Percentiles rank a stretch among this genome's conserved stretches.
These are phyloP conservation scores for Poeciliopsis paucimaculata DNA, from an alignment of 2,797 vertebrate genomes.

Conservation along the genomic window DNA sequence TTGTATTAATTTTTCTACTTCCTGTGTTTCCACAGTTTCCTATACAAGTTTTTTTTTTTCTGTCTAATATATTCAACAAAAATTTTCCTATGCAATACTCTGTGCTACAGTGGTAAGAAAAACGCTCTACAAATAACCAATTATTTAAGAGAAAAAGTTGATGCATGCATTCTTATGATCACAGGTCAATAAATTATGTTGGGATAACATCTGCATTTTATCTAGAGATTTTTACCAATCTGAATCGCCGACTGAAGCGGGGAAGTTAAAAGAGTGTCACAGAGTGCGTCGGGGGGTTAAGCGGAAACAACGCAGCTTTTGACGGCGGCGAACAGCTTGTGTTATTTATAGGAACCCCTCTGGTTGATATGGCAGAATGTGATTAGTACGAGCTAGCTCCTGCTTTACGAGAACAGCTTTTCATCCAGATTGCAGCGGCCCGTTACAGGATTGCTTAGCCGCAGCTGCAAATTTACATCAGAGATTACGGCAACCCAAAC, in stretches of 20 bases:
- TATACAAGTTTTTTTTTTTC: background rate
- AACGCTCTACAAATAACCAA: background rate
- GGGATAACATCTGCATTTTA: background rate
- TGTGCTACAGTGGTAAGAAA: background rate
- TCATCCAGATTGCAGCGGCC: conserved; percentile 63
- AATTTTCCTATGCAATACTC: background rate
- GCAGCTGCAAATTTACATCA: conserved; percentile 47
- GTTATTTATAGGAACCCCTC: conserved; percentile 72
- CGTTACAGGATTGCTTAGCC: conserved; percentile 47
- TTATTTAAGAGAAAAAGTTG: background rate
- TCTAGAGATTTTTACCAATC: background rate
- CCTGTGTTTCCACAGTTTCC: background rate
- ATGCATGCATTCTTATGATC: background rate
- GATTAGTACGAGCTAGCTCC: conserved; percentile 63
- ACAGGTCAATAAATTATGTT: background rate
- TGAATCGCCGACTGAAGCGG: background rate
- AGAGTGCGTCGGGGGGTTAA: conserved; percentile 22
- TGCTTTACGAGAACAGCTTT: conserved; percentile 61
- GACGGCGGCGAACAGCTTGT: conserved; percentile 44
- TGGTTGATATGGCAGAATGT: conserved; percentile 69
- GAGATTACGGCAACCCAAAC: conserved; percentile 55
- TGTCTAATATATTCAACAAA: background rate
- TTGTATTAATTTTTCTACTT: background rate
- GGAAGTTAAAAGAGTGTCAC: background rate
- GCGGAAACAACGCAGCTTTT: conserved; percentile 40